Conservation (phyloP, 92 coral and sea anemone species). For the Phymanthus crucifer region DNA sequence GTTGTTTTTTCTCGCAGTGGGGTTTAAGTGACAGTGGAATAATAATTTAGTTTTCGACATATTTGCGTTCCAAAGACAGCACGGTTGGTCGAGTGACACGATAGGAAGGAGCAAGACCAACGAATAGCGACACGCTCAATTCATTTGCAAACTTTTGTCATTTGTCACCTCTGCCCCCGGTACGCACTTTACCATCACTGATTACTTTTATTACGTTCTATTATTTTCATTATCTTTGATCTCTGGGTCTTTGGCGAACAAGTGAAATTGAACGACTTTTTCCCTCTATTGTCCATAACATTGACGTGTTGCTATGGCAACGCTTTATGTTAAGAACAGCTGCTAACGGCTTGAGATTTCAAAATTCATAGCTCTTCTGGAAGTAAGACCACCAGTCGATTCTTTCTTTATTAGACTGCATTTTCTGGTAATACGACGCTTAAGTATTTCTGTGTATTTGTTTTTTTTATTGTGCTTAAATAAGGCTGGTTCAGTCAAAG, state of each 20-base stretch:
- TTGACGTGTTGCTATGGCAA: slow-evolving; percentile 19
- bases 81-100: neutral
- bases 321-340: slow-evolving; percentile 20
- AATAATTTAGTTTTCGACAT: neutral
- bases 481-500: neutral
- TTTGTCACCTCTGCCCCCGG: neutral
- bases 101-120: neutral
- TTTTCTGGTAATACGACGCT: neutral
- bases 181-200: neutral
- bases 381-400: neutral
- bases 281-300: slow-evolving; percentile 1
- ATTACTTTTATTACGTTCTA: neutral
- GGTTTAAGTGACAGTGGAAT: neutral
- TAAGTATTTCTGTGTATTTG: neutral
- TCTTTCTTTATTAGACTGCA: neutral
- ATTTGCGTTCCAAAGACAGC: neutral
- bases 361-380: slow-evolving; percentile 24
- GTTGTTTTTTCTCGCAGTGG: neutral
- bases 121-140: neutral
- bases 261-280: slow-evolving; percentile 8
- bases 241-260: neutral
- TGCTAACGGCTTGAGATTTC: slow-evolving; percentile 37
- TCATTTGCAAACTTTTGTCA: neutral
- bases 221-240: slow-evolving; percentile 7
- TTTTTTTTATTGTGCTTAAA: neutral